phyloP scores from a whole-genome alignment of 23 tunicate species.

The Trididemnum clinides region DNA sequence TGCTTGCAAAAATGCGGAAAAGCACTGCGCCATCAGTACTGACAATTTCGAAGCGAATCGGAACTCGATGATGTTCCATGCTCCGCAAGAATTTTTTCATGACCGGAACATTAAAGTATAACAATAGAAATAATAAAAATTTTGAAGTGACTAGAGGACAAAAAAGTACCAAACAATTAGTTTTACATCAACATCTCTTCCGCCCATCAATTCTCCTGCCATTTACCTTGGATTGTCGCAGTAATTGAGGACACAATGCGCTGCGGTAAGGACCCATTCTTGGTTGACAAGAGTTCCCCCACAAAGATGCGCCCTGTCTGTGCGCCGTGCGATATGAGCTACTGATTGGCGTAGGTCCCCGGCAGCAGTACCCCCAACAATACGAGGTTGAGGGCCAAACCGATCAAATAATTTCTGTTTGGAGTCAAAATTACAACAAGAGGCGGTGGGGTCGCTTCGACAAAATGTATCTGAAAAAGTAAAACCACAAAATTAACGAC shows the following conservation, averaged over 20 bases:
- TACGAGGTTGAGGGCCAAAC: conserved; percentile 47
- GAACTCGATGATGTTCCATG: too few relatives aligned
- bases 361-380: conserved; percentile 89
- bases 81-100: too few relatives aligned
- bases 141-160: too few relatives aligned
- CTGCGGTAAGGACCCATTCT: conserved; percentile 91
- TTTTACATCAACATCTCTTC: too few relatives aligned
- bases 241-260: conserved; percentile 84
- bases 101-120: too few relatives aligned
- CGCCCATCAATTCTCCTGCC: too few relatives aligned
- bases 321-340: conserved; percentile 55
- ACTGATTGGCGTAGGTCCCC: conserved; percentile 58
- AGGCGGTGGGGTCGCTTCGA: conserved; percentile 40
- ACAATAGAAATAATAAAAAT: too few relatives aligned
- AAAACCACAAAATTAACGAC: too few relatives aligned
- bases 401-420: neutral
- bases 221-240: conserved; percentile 51
- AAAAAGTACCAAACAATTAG: too few relatives aligned
- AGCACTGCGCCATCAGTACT: too few relatives aligned
- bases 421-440: conserved; percentile 55
- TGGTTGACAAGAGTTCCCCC: conserved; percentile 76
- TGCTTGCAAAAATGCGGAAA: too few relatives aligned
- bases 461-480: conserved; percentile 59
- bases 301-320: conserved; percentile 52
- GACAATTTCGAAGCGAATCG: too few relatives aligned